Conservation (phyloP, 2,797 vertebrate genomes). For the Sebastes hopkinsi region DNA sequence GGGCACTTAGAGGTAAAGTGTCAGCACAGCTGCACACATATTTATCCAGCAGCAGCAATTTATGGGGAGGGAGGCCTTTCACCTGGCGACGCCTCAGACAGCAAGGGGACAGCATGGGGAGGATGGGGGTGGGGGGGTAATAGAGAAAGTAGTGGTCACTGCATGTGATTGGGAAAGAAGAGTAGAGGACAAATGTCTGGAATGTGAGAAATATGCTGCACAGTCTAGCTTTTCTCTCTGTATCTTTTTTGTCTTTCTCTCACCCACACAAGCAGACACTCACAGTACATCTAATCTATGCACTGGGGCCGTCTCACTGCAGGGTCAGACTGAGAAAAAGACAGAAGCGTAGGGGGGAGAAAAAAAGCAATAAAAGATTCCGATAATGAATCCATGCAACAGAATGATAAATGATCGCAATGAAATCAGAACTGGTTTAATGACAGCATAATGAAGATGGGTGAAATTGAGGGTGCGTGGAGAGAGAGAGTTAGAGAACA, state of each 20-base stretch:
- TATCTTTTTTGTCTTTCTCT: constrained; percentile 16
- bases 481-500: constrained; percentile 50
- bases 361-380: constrained; percentile 55
- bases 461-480: constrained; percentile 49
- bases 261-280: constrained; percentile 8
- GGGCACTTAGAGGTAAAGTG: constrained; percentile 75
- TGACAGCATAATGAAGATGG: constrained; percentile 66
- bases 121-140: neutral
- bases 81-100: constrained; percentile 23
- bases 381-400: constrained; percentile 56
- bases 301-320: constrained; percentile 45
- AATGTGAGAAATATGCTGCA: neutral
- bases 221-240: neutral
- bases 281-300: constrained; percentile 17
- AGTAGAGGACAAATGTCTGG: neutral
- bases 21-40: constrained; percentile 72
- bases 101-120: neutral
- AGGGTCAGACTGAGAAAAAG: constrained; percentile 44
- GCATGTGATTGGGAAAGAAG: neutral
- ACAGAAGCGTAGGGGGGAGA: constrained; percentile 2
- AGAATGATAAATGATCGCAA: constrained; percentile 65
- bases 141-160: neutral
- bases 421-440: constrained; percentile 70
- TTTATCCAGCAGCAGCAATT: constrained; percentile 73
- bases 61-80: constrained; percentile 50